A percentile compares a stretch with the other conserved stretches of the same genome.
phyloP scores from a whole-genome alignment of 2,888 invertebrate species.

The Platerodrilus igneus region DNA sequence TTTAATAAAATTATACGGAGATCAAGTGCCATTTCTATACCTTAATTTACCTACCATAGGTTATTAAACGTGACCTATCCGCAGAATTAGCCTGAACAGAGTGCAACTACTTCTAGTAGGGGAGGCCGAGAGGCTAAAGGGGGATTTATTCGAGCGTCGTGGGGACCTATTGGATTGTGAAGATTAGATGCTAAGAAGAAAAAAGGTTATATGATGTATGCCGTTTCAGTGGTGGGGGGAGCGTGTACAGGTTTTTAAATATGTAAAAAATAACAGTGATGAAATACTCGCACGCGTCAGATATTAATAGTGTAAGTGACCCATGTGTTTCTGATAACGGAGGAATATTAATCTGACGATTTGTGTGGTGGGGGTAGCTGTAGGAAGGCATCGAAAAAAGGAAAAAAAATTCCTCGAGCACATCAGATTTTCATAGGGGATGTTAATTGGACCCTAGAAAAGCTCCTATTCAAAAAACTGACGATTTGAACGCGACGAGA shows the following conservation, averaged over 20 bases:
- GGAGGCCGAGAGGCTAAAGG: too few relatives aligned
- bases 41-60: too few relatives aligned
- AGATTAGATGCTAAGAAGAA: slow-evolving; percentile 19
- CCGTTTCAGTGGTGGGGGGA: slow-evolving; percentile 18
- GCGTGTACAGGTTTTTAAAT: slow-evolving; percentile 17
- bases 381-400: slow-evolving; percentile 15
- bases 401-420: slow-evolving; percentile 24
- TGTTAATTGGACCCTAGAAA: slow-evolving; percentile 23
- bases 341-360: slow-evolving; percentile 23
- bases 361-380: slow-evolving; percentile 22
- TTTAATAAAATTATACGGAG: too few relatives aligned
- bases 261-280: slow-evolving; percentile 16
- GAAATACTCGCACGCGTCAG: slow-evolving; percentile 19
- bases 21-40: too few relatives aligned
- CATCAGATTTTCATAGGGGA: slow-evolving; percentile 21
- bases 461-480: slow-evolving; percentile 18
- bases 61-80: too few relatives aligned
- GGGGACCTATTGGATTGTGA: too few relatives aligned
- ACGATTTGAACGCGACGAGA: slow-evolving; percentile 25
- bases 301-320: slow-evolving; percentile 18
- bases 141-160: too few relatives aligned
- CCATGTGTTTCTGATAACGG: slow-evolving; percentile 20
- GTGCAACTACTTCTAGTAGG: too few relatives aligned
- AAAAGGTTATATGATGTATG: slow-evolving; percentile 17
- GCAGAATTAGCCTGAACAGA: too few relatives aligned